phyloP scores from a whole-genome alignment of 2,888 invertebrate genomes.

The Bombyx huttoni region DNA sequence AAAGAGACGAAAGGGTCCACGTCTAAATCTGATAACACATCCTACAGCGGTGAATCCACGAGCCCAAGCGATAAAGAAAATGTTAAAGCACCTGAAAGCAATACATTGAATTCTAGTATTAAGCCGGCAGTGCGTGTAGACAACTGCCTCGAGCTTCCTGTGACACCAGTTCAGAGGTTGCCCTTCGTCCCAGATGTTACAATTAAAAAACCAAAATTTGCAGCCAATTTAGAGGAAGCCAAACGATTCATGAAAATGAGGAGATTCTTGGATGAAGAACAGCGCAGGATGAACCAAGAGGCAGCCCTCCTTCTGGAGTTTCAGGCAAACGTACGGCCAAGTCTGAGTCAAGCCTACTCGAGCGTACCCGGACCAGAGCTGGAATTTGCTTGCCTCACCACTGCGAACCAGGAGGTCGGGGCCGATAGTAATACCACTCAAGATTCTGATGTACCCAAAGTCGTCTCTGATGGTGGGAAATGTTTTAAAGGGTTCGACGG shows the following conservation, averaged over 20 bases:
- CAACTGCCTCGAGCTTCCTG: conserved; percentile 46
- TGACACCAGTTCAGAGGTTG: conserved; percentile 41
- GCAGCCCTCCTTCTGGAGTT: conserved; percentile 59
- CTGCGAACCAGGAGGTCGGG: conserved; percentile 6
- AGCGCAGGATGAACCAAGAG: conserved; percentile 68
- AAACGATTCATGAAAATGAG: conserved; percentile 77
- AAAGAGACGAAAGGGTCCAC: conserved; percentile 51
- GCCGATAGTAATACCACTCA: conserved; percentile 4
- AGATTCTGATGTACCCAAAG: conserved; percentile 8
- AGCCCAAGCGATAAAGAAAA: conserved; percentile 66
- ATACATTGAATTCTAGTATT: conserved; percentile 10
- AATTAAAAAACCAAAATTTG: conserved; percentile 77
- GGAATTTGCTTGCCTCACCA: conserved; percentile 53
- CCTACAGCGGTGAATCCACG: conserved; percentile 60
- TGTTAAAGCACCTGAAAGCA: conserved; percentile 18
- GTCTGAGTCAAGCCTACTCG: conserved; percentile 60
- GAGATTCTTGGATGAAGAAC: conserved; percentile 75
- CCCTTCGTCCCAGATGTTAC: conserved; percentile 63
- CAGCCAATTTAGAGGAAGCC: conserved; percentile 78
- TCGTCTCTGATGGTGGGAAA: background rate
- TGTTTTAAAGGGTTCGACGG: background rate
- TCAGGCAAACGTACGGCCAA: conserved; percentile 62
- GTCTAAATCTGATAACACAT: conserved; percentile 56
- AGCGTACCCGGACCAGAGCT: conserved; percentile 62
- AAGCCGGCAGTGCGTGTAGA: conserved; percentile 50